Evolutionary conservation across 2,888 invertebrate species (phyloP), one percentile per base, ranked within the genome.

Genomic region (Eupithecia abbreviata): DNA sequence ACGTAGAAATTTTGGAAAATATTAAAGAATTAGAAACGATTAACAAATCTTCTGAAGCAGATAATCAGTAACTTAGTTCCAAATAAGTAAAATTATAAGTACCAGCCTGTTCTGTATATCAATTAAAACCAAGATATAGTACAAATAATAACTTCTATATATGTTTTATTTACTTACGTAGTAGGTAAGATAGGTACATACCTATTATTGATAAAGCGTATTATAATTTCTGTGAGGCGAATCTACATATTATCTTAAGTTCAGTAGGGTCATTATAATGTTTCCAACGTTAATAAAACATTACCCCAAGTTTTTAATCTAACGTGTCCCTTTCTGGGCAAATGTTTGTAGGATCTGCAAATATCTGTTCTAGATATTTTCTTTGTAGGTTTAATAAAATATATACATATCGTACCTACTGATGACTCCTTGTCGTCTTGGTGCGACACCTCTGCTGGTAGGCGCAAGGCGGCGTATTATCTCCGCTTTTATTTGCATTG

Each of bases 1-100:
- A 92, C 68, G 89, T 90, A 0, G 88, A 90, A 70, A 78, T 91
- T 7, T 90, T 90, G 86, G 84, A 88, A 71, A 86, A 87, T 12
- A 84, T 92, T 55, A 85, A 90, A 81, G 86, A 87, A 79, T 80
- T 80, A n/a, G 72, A 81, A 12, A 74, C 73, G 5, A 47, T 75
- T 1, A 77, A 78, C 12, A 73, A 81, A 65, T 80, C 77, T 43
- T 74, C 78, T 6, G 80, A 80, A 73, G 79, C 71, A 45, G 41
- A 66, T 18, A n/a, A n/a, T 30, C 30, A 30, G 30, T 30, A 30
- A 45, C 68, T 18, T 69, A 9, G n/a, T 68, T 69, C 18, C n/a
- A 18, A 69, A 69, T 47, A 30, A 18, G 47, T n/a, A 67, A 65
- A 58, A 58, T 30, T 62, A 62, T 62, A 30, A 30, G 30, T 30